Conservation (phyloP, 2,888 invertebrate species). For the Drosophila lutescens region DNA sequence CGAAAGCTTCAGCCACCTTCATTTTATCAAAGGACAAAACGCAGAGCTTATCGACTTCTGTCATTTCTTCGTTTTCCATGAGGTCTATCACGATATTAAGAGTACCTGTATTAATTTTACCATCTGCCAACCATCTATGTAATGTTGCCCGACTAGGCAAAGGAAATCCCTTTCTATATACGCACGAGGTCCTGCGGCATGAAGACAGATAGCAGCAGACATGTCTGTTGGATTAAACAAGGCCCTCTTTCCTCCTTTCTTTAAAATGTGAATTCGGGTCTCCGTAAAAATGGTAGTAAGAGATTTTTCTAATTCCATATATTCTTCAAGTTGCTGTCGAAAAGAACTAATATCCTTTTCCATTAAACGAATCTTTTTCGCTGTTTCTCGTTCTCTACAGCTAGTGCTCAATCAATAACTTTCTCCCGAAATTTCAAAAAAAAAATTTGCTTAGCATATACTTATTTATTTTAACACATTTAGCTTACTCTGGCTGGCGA, state of each 20-base stretch:
- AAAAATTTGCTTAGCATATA: background rate
- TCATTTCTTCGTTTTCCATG: background rate
- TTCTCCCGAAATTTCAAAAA: conserved; percentile 5
- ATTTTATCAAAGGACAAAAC: background rate
- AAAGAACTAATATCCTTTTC: conserved; percentile 5
- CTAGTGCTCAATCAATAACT: background rate
- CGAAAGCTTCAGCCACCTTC: too few species aligned
- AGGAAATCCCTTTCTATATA: background rate
- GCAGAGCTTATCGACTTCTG: background rate
- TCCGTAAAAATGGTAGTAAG: conserved; percentile 9
- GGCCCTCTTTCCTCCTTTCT: conserved; percentile 3
- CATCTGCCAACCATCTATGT: background rate
- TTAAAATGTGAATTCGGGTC: conserved; percentile 8
- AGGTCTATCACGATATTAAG: background rate
- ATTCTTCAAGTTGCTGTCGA: conserved; percentile 12
- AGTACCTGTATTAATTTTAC: background rate
- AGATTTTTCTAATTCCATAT: conserved; percentile 9
- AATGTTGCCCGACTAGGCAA: background rate
- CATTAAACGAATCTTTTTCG: background rate
- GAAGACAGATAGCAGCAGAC: background rate
- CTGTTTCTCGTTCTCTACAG: background rate
- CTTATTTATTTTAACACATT: background rate
- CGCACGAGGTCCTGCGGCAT: background rate
- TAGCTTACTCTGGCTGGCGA: too few species aligned
- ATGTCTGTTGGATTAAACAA: background rate